Base-by-base conservation (phyloP, 2,113 vertebrate species). In the Leptodactylus fuscus region DNA sequence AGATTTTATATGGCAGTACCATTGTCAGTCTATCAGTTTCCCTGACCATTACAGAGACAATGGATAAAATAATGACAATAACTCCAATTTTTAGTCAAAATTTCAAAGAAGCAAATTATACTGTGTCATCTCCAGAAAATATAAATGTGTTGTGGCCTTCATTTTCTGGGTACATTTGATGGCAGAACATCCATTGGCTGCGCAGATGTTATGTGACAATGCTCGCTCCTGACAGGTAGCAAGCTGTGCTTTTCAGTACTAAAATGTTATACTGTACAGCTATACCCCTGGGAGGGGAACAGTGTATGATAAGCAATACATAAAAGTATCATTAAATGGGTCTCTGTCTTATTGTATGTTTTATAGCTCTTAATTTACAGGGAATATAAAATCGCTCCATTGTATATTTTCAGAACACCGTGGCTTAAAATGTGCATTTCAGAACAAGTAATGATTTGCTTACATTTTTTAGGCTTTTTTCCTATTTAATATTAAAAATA, bases 181-280 rank as follows among this genome's bases (percentile, higher is more conserved):
- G 88, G 89, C 87, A 89, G 90, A 90, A 88, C 84, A 89, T 89
- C 87, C 88, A 88, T 87, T 87, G 87, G 91, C 88, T 88, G 89
- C 85, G 87, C 90, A 92, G 92, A 91, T 93, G 93, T 91, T 92
- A 89, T 90, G 91, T 93, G 92, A 91, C 92, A 92, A 81, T 92
- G 92, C 89, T 74, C 73, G 87, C 84, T 92, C 91, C 89, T 93
- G 94, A 91, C 94, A 95, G 93, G 94, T 94, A 95, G 90, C 91
- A 92, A 91, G 91, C 92, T 93, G 91, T 90, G 89, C 91, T 88
- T 88, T 89, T 90, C 90, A 91, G 93, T 93, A 88, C 82, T 87
- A 88, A 89, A 91, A 90, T 92, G 46, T 84, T 89, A 91, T 87
- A 90, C 81, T 89, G 87, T 89, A 91, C 90, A 84, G 65, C 90